Conservation (phyloP, 2,888 invertebrate genomes). For the Netelia virgata region DNA sequence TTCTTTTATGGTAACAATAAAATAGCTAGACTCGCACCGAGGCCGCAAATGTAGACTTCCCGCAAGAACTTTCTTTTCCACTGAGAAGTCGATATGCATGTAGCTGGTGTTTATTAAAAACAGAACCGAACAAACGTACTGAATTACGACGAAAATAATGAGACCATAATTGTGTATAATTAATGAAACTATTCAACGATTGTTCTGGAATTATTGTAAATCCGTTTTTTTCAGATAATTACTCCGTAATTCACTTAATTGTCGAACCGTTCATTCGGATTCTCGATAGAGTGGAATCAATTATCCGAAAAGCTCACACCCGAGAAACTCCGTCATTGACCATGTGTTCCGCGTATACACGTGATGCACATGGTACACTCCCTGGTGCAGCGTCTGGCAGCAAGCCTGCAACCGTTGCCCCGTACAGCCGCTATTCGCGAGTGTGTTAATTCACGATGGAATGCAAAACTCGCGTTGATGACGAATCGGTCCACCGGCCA, state of each 20-base stretch:
- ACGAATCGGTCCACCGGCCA: slow-evolving; percentile 53
- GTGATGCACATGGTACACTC: slow-evolving; percentile 57
- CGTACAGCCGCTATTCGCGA: not conserved
- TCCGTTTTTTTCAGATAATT: not conserved
- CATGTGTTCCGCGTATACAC: not conserved
- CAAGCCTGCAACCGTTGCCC: slow-evolving; percentile 29
- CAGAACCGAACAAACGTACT: too few species aligned
- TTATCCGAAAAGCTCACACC: not conserved
- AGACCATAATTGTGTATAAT: too few species aligned
- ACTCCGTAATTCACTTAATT: not conserved
- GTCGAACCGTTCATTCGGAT: not conserved
- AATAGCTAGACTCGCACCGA: not conserved
- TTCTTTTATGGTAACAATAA: slow-evolving; percentile 10
- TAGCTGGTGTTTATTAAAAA: too few species aligned
- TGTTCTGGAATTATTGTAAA: not conserved
- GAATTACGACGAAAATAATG: too few species aligned
- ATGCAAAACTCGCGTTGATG: slow-evolving; percentile 60
- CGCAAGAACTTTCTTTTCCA: too few species aligned
- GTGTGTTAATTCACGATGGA: slow-evolving; percentile 46
- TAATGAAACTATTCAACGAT: too few species aligned
- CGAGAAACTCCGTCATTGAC: not conserved
- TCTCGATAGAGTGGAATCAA: not conserved
- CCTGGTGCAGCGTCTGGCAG: slow-evolving; percentile 35
- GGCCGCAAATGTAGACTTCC: not conserved
- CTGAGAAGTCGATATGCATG: too few species aligned